A percentile compares a stretch with the other conserved stretches of the same genome.
Conservation (phyloP, 1,140 invertebrate genomes). For the Psix sp. region DNA sequence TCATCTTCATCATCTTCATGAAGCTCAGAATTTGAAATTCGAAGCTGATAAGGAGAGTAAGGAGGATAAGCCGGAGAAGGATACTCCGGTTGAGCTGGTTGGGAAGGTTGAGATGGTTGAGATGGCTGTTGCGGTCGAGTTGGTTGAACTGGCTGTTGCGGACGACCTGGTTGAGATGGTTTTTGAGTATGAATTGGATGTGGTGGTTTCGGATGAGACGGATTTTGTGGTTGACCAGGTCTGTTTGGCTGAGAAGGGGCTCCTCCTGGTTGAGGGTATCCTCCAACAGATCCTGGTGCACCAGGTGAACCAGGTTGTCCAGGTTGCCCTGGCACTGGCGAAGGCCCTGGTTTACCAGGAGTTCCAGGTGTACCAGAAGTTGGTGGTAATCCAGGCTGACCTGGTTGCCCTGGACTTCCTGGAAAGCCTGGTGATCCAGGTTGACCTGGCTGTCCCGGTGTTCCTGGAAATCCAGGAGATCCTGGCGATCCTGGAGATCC, state of each 20-base stretch:
- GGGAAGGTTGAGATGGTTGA: slow-evolving; percentile 22
- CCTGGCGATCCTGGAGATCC: slow-evolving; percentile 9
- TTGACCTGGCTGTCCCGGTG: slow-evolving; percentile 10
- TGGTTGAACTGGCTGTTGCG: slow-evolving; percentile 4
- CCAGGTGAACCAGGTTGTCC: slow-evolving; percentile 15
- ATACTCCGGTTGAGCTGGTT: slow-evolving; percentile 26
- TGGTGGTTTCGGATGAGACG: slow-evolving; percentile 22
- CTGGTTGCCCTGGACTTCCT: not conserved
- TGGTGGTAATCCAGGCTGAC: slow-evolving; percentile 7
- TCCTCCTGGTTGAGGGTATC: no score
- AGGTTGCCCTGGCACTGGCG: slow-evolving; percentile 3
- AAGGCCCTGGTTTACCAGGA: slow-evolving; percentile 5
- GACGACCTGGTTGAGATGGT: slow-evolving; percentile 14
- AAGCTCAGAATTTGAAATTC: slow-evolving; percentile 25
- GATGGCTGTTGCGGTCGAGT: slow-evolving; percentile 23
- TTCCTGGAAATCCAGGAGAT: slow-evolving; percentile 35
- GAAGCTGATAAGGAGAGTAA: slow-evolving; percentile 44
- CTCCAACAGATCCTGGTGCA: slow-evolving; percentile 42
- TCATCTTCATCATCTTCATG: slow-evolving; percentile 24
- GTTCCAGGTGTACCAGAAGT: not conserved
- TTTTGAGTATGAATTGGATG: slow-evolving; percentile 27
- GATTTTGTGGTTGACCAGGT: slow-evolving; percentile 28
- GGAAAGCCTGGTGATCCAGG: slow-evolving; percentile 18
- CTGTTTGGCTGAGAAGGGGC: slow-evolving; percentile 38
- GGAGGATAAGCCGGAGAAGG: slow-evolving; percentile 38